Evolutionary conservation across 2,888 invertebrate species (phyloP).

Genomic region (Agapostemon virescens): DNA sequence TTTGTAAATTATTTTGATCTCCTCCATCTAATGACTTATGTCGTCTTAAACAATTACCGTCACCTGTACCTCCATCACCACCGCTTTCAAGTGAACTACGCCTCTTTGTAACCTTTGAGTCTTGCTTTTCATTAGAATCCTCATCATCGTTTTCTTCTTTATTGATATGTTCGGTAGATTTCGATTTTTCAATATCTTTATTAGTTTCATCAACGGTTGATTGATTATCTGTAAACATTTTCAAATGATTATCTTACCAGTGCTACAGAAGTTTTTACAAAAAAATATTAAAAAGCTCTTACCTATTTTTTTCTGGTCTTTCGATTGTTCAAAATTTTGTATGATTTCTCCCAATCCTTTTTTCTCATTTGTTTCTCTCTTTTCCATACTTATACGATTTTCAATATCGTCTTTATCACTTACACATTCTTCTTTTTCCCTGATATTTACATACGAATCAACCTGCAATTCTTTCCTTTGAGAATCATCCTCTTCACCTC

Average conservation of each 20-base stretch:
- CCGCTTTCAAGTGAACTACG: conserved; percentile 79
- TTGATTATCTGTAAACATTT: conserved; percentile 35
- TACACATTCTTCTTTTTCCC: conserved; percentile 38
- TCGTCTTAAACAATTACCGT: conserved; percentile 80
- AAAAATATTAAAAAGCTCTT: background rate
- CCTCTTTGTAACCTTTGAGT: conserved; percentile 72
- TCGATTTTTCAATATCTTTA: conserved; percentile 59
- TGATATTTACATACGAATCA: conserved; percentile 36
- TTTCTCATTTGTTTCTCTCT: conserved; percentile 36
- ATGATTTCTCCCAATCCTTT: conserved; percentile 22
- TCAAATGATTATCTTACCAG: conserved; percentile 10
- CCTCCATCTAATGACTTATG: conserved; percentile 84
- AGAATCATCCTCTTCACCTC: conserved; percentile 57
- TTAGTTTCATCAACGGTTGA: conserved; percentile 11
- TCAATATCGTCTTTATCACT: conserved; percentile 42
- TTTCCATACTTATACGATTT: conserved; percentile 35
- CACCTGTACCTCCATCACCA: conserved; percentile 76
- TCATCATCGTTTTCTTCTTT: conserved; percentile 59
- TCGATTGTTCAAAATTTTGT: conserved; percentile 8
- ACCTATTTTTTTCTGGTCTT: conserved; percentile 44
- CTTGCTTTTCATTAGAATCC: conserved; percentile 66
- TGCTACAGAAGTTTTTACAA: background rate
- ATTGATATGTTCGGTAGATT: conserved; percentile 66
- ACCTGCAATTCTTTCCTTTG: conserved; percentile 35
- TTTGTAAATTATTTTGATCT: conserved; percentile 81